Conservation (phyloP, 2,888 invertebrate genomes). For the Suillia variegata region DNA sequence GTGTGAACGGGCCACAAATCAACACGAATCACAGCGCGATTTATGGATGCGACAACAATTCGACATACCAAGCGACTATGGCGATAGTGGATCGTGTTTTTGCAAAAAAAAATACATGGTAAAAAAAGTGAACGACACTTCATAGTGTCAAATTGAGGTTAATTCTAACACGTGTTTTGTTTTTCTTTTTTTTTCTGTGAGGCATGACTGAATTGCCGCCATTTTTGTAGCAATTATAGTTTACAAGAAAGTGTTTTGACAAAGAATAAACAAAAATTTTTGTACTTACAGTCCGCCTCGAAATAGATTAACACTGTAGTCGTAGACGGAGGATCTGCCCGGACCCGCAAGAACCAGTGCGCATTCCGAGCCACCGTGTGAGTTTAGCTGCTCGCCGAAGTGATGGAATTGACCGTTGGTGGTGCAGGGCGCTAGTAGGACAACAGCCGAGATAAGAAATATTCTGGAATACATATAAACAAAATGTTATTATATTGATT, state of each 20-base stretch:
- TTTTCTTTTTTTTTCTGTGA: too few species aligned
- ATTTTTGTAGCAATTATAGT: neutral
- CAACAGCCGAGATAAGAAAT: slow-evolving; percentile 38
- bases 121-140: too few species aligned
- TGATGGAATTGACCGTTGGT: slow-evolving; percentile 52
- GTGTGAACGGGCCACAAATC: too few species aligned
- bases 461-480: slow-evolving; percentile 53
- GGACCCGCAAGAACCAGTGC: slow-evolving; percentile 79
- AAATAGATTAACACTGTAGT: slow-evolving; percentile 83
- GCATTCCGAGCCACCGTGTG: slow-evolving; percentile 68
- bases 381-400: slow-evolving; percentile 50
- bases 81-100: too few species aligned
- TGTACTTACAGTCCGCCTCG: slow-evolving; percentile 79
- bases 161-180: too few species aligned
- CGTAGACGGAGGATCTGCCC: slow-evolving; percentile 79
- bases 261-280: slow-evolving; percentile 27
- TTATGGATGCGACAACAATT: too few species aligned
- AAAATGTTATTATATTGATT: too few species aligned
- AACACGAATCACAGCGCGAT: too few species aligned
- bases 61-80: too few species aligned
- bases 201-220: too few species aligned
- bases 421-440: slow-evolving; percentile 26
- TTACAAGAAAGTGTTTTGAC: neutral
- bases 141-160: too few species aligned
- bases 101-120: too few species aligned